These are phyloP conservation scores for Erebia epiphron DNA, from an alignment of 2,888 invertebrate species.

Conservation along the genomic window DNA sequence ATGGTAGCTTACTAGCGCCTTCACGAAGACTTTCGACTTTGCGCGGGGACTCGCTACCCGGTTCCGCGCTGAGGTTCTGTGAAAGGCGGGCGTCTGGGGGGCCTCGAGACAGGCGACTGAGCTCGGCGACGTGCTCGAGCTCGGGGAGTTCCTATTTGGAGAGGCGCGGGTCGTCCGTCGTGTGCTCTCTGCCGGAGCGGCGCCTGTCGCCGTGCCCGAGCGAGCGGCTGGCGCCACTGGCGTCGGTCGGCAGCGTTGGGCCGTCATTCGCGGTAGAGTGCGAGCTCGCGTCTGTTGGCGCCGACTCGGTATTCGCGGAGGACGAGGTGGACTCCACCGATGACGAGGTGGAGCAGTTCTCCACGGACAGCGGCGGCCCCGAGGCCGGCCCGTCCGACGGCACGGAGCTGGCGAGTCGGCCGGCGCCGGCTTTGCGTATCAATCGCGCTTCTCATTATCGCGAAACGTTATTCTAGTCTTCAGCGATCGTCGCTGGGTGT, in stretches of 20 bases:
- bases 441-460: constrained; percentile 86
- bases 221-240: constrained; percentile 87
- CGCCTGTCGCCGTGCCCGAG: constrained; percentile 90
- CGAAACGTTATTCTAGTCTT: constrained; percentile 90
- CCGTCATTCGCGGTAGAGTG: constrained; percentile 87
- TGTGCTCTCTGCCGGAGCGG: constrained; percentile 89
- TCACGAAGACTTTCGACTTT: constrained; percentile 84
- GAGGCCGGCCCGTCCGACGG: constrained; percentile 63
- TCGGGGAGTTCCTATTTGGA: constrained; percentile 93
- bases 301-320: constrained; percentile 92
- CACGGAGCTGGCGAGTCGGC: constrained; percentile 72
- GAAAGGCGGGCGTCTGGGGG: constrained; percentile 78
- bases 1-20: constrained; percentile 88
- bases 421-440: constrained; percentile 60
- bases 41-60: constrained; percentile 84
- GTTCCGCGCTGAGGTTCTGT: constrained; percentile 79
- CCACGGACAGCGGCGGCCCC: constrained; percentile 88
- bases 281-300: constrained; percentile 87
- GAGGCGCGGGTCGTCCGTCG: constrained; percentile 90
- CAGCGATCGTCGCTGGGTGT: constrained; percentile 54
- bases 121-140: constrained; percentile 93
- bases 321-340: constrained; percentile 89
- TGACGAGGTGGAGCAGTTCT: constrained; percentile 92
- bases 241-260: constrained; percentile 90
- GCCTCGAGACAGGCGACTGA: constrained; percentile 84